Conservation (phyloP, 1,140 invertebrate species). For the Zaprionus capensis region DNA sequence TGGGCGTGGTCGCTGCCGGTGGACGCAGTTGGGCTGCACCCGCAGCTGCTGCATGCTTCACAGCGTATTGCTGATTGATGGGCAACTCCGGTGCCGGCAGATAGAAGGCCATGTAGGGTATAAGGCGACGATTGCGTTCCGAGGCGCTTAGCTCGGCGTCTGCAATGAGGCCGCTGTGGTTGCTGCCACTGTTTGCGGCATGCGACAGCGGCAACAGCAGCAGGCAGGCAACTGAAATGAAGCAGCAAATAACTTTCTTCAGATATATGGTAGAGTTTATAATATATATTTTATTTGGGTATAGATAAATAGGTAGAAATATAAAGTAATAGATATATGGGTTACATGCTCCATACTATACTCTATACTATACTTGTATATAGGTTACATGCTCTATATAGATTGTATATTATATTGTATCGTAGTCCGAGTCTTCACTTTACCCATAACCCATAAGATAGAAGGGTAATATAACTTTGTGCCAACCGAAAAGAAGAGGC, state of each 20-base stretch:
- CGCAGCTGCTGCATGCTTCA: slow-evolving; percentile 65
- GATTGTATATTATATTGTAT: no score
- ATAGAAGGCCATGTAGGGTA: slow-evolving; percentile 93
- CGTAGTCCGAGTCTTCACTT: no score
- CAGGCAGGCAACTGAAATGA: slow-evolving; percentile 36
- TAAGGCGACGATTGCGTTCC: slow-evolving; percentile 88
- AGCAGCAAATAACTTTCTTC: background rate
- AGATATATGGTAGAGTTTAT: background rate
- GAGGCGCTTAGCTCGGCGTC: slow-evolving; percentile 77
- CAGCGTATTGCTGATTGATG: slow-evolving; percentile 80
- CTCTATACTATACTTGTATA: no score
- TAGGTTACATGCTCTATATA: no score
- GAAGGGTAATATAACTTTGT: no score
- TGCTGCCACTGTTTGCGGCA: slow-evolving; percentile 23
- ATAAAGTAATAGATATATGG: no score
- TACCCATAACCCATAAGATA: no score
- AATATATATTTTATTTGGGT: no score
- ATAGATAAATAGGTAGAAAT: no score
- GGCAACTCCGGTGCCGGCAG: slow-evolving; percentile 86
- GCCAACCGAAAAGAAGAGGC: no score
- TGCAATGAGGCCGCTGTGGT: slow-evolving; percentile 36
- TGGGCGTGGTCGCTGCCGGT: slow-evolving; percentile 31
- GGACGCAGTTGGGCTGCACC: slow-evolving; percentile 45
- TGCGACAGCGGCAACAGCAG: slow-evolving; percentile 32
- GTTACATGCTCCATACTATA: no score